phyloP scores from a whole-genome alignment of 2,888 invertebrate genomes.

The Beris morrisii region DNA sequence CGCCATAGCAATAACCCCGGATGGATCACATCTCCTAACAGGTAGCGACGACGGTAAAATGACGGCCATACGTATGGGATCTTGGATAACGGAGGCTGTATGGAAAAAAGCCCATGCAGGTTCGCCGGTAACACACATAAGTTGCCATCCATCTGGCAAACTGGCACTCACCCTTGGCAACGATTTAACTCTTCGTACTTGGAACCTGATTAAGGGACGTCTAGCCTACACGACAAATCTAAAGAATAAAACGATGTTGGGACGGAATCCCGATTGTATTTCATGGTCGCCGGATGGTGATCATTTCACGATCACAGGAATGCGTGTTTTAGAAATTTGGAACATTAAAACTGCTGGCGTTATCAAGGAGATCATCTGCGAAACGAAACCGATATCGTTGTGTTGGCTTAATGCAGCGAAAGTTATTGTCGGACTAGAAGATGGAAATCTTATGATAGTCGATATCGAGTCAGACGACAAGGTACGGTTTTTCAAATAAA shows the following conservation, averaged over 20 bases:
- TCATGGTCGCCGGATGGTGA: slow-evolving; percentile 78
- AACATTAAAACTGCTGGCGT: slow-evolving; percentile 76
- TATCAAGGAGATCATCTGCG: slow-evolving; percentile 66
- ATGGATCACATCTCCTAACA: slow-evolving; percentile 77
- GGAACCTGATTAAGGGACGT: slow-evolving; percentile 92
- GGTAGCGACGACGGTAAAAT: slow-evolving; percentile 85
- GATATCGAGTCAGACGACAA: slow-evolving; percentile 56
- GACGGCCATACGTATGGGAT: slow-evolving; percentile 77
- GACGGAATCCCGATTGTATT: slow-evolving; percentile 55
- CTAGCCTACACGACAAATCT: slow-evolving; percentile 89
- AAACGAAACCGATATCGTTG: slow-evolving; percentile 69
- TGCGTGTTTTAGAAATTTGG: slow-evolving; percentile 77
- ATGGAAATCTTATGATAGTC: slow-evolving; percentile 67
- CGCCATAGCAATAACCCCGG: slow-evolving; percentile 73
- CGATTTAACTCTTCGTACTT: slow-evolving; percentile 82
- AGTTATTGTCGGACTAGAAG: slow-evolving; percentile 72
- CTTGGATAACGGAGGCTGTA: slow-evolving; percentile 82
- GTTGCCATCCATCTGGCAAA: slow-evolving; percentile 88
- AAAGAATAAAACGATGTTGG: slow-evolving; percentile 64
- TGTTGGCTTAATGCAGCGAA: slow-evolving; percentile 68
- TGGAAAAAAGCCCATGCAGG: slow-evolving; percentile 85
- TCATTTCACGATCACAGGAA: slow-evolving; percentile 74
- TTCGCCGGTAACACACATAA: slow-evolving; percentile 69
- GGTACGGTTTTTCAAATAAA: slow-evolving; percentile 34
- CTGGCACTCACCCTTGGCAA: slow-evolving; percentile 83